phyloP scores from a whole-genome alignment of 2,113 vertebrate species.

The Butorides virescens region DNA sequence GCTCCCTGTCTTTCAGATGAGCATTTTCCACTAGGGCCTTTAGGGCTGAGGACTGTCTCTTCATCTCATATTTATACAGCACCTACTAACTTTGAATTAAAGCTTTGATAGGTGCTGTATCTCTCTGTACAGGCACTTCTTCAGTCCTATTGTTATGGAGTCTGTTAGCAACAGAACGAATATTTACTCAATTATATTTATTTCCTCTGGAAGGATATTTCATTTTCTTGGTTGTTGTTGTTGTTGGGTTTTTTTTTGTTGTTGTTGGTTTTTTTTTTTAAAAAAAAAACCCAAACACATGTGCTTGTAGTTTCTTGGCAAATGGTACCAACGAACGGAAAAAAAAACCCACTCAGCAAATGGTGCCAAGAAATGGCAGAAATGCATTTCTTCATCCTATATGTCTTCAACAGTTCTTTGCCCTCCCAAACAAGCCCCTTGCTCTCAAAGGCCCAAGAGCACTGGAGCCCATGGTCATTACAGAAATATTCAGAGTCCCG shows the following conservation, averaged over 20 bases:
- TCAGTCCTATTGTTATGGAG: background rate
- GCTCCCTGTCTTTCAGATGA: background rate
- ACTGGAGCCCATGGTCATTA: background rate
- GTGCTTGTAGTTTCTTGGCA: background rate
- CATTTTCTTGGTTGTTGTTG: no score
- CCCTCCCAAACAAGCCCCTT: background rate
- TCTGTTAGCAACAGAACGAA: background rate
- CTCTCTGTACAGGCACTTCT: background rate
- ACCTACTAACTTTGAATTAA: background rate
- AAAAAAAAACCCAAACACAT: background rate
- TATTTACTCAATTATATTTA: background rate
- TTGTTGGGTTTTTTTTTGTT: background rate
- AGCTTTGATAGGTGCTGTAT: background rate
- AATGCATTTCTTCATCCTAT: background rate
- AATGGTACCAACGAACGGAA: background rate
- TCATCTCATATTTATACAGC: background rate
- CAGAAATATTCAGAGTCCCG: background rate
- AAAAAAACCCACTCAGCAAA: accelerated
- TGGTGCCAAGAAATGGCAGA: background rate
- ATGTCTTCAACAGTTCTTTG: background rate
- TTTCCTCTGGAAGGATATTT: background rate
- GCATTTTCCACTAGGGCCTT: background rate
- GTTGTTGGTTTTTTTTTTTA: background rate
- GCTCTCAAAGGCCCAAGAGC: background rate
- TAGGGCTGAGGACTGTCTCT: background rate